phyloP scores from a whole-genome alignment of 2,888 invertebrate species.

The Plemyria rubiginata region DNA sequence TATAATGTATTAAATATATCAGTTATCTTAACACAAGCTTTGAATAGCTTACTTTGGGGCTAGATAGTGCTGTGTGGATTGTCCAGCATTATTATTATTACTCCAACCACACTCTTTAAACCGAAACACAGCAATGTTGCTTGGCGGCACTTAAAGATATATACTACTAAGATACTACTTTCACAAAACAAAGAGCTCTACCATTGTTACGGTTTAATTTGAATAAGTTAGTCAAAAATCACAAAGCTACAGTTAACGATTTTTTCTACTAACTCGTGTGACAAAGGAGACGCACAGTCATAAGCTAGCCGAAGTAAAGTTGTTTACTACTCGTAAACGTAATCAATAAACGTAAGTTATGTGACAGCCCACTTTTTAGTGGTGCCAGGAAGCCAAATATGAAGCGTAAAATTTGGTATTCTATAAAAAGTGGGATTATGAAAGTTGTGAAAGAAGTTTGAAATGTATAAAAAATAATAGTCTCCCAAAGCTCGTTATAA shows the following conservation, averaged over 20 bases:
- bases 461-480: slow-evolving; percentile 4
- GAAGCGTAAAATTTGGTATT: slow-evolving; percentile 54
- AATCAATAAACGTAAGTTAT: slow-evolving; percentile 79
- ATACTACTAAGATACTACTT: no score
- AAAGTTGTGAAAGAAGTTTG: slow-evolving; percentile 18
- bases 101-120: no score
- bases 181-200: no score
- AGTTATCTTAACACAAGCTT: no score
- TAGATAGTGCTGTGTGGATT: no score
- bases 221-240: no score
- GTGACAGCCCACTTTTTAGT: slow-evolving; percentile 68
- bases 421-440: slow-evolving; percentile 44
- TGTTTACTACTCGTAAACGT: slow-evolving; percentile 78
- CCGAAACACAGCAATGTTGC: no score
- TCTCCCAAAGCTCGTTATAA: neutral
- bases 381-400: slow-evolving; percentile 66
- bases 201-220: no score
- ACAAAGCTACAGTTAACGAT: neutral
- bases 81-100: no score
- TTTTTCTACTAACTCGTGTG: slow-evolving; percentile 5
- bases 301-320: slow-evolving; percentile 67
- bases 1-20: no score
- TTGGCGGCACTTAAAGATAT: no score
- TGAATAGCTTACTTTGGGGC: no score
- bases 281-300: slow-evolving; percentile 61